Percentiles rank a stretch among this genome's conserved stretches.
Conservation (phyloP, 2,888 invertebrate species). For the Tachystola acroxantha region DNA sequence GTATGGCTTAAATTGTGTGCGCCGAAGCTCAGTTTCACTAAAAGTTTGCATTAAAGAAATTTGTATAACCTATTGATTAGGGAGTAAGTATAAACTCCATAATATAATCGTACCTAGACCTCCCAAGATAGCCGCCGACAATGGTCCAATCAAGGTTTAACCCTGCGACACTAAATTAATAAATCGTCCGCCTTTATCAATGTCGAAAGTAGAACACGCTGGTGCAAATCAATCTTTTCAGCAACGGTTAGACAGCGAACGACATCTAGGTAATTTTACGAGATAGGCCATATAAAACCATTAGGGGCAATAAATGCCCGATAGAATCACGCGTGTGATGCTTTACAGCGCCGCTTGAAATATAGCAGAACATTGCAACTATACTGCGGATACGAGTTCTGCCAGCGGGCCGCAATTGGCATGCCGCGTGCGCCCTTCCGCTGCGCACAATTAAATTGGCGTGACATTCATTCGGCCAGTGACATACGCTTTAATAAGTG, state of each 20-base stretch:
- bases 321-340: constrained; percentile 39
- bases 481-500: constrained; percentile 20
- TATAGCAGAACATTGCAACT: constrained; percentile 22
- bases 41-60: too few relatives aligned
- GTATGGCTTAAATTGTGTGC: too few relatives aligned
- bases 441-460: constrained; percentile 38
- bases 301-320: constrained; percentile 53
- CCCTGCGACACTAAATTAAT: constrained; percentile 22
- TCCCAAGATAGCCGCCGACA: not conserved
- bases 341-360: constrained; percentile 41
- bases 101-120: too few relatives aligned
- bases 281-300: constrained; percentile 48
- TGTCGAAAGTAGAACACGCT: constrained; percentile 24
- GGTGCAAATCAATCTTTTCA: constrained; percentile 34
- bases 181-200: constrained; percentile 19
- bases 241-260: constrained; percentile 23
- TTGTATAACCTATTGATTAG: too few relatives aligned
- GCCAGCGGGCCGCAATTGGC: constrained; percentile 31
- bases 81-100: too few relatives aligned
- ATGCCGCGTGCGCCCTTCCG: constrained; percentile 34
- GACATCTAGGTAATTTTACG: constrained; percentile 47
- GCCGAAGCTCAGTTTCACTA: too few relatives aligned
- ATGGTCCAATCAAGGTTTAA: constrained; percentile 12
- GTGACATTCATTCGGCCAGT: constrained; percentile 29
- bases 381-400: constrained; percentile 19